Evolutionary conservation across 2,888 invertebrate species (phyloP).

Genomic region (Tinea pellionella): DNA sequence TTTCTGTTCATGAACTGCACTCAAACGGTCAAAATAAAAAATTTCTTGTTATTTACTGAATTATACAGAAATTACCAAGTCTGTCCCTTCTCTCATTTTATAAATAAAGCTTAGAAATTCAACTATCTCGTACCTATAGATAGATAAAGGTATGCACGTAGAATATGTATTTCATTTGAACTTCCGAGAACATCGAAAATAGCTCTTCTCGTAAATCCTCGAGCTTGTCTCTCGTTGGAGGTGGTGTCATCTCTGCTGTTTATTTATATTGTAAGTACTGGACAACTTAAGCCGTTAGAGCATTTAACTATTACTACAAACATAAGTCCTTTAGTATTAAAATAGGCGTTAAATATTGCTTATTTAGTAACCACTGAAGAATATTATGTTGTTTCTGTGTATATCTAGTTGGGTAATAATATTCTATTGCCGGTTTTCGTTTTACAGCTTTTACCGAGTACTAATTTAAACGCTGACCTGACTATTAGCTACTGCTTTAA

Average conservation of each 20-base stretch:
- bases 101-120: no score
- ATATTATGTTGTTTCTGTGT: neutral
- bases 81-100: no score
- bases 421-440: neutral
- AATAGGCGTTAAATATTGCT: neutral
- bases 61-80: no score
- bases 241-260: conserved; percentile 9
- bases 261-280: neutral
- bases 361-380: neutral
- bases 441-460: neutral
- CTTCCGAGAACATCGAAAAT: conserved; percentile 60
- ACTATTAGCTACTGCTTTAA: neutral
- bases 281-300: neutral
- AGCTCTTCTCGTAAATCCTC: conserved; percentile 60
- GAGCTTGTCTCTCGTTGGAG: conserved; percentile 44
- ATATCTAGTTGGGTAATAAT: no score
- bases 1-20: no score
- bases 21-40: no score
- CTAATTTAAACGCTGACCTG: neutral
- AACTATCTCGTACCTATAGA: neutral
- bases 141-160: neutral
- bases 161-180: conserved; percentile 16
- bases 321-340: neutral
- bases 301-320: neutral
- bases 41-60: no score